Evolutionary conservation across 2,113 vertebrate species (phyloP).

Genomic region (Melanocharis versteri): DNA sequence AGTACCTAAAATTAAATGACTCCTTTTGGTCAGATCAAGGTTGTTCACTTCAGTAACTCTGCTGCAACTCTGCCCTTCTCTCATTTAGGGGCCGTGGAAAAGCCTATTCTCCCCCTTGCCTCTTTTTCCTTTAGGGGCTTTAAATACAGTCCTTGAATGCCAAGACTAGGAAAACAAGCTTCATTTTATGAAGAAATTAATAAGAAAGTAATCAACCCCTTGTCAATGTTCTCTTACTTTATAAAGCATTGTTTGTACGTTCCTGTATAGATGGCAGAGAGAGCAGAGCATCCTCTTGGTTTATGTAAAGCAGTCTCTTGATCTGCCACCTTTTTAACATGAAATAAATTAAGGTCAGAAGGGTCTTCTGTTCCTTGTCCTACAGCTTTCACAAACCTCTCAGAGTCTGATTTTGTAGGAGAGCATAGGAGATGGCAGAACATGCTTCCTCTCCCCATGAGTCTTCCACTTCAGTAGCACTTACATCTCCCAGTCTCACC

Average conservation of each 20-base stretch:
- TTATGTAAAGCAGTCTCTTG: not conserved
- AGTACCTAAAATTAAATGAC: constrained; percentile 74
- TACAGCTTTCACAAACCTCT: not conserved
- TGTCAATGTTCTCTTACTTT: not conserved
- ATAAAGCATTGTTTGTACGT: not conserved
- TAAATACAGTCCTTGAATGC: constrained; percentile 6
- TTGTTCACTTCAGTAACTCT: constrained; percentile 71
- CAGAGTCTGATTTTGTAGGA: not conserved
- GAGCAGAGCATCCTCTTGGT: not conserved
- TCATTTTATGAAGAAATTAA: not conserved
- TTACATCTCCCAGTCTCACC: not conserved
- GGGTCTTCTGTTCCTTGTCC: not conserved
- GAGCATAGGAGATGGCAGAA: not conserved
- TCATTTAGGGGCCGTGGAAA: constrained; percentile 24
- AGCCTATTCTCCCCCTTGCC: not conserved
- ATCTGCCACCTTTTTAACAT: not conserved
- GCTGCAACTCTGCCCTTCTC: constrained; percentile 40
- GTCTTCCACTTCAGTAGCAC: not conserved
- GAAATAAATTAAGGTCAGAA: not conserved
- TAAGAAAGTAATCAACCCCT: not conserved
- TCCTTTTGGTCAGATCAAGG: constrained; percentile 59
- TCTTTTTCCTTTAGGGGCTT: not conserved
- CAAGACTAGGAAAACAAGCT: not conserved
- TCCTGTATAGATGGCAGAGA: not conserved
- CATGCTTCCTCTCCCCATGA: not conserved